These are phyloP conservation scores for Fragum sueziense DNA, from an alignment of 2,888 invertebrate species.

Conservation along the genomic window DNA sequence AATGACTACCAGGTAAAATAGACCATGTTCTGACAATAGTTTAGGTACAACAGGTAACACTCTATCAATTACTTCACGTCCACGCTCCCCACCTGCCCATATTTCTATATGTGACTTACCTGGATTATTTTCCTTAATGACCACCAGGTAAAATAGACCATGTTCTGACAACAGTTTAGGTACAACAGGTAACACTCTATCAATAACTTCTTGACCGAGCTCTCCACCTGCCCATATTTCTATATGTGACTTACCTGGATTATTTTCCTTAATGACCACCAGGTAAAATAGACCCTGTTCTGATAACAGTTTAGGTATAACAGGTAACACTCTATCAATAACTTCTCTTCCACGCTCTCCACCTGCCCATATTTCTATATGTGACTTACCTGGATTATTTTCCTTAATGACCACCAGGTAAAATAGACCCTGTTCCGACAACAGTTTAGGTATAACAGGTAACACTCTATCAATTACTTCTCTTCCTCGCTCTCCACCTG, in stretches of 20 bases:
- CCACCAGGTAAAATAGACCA: constrained; percentile 94
- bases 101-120: too few relatives aligned
- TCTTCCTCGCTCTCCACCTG: constrained; percentile 84
- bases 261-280: constrained; percentile 94
- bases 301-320: constrained; percentile 89
- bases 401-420: constrained; percentile 95
- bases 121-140: constrained; percentile 92
- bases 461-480: constrained; percentile 89
- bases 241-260: constrained; percentile 83
- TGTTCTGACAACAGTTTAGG: constrained; percentile 87
- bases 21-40: constrained; percentile 89
- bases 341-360: constrained; percentile 86
- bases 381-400: constrained; percentile 88
- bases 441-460: constrained; percentile 86
- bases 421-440: constrained; percentile 90
- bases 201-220: constrained; percentile 86
- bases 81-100: constrained; percentile 85
- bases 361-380: constrained; percentile 86
- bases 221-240: constrained; percentile 85
- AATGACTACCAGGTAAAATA: constrained; percentile 93
- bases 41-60: constrained; percentile 88
- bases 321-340: constrained; percentile 87
- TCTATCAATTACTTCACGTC: constrained; percentile 87
- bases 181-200: constrained; percentile 87
- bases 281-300: constrained; percentile 92